Percentiles rank a stretch among this genome's conserved stretches.
Evolutionary conservation across 2,888 invertebrate genomes (phyloP).

Genomic region (Tipula vernalis): DNA sequence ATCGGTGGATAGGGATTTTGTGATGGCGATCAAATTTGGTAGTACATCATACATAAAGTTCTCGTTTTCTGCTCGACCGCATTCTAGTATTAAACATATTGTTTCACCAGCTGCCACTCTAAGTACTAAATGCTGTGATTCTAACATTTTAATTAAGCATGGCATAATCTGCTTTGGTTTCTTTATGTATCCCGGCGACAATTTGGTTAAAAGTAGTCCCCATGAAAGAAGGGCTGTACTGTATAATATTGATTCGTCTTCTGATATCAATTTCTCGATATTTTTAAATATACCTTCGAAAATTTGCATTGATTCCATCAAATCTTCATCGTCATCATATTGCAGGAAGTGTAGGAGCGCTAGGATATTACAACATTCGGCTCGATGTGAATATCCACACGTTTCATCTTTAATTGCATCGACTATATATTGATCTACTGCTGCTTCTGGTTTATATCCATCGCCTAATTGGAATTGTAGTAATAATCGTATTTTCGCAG

Average conservation of each 20-base stretch:
- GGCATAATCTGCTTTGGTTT: not conserved
- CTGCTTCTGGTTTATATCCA: not conserved
- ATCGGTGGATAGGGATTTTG: not conserved
- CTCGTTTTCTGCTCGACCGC: not conserved
- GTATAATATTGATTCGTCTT: not conserved
- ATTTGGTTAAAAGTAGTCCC: not conserved
- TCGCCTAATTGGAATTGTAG: not conserved
- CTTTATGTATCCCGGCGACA: not conserved
- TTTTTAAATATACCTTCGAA: not conserved
- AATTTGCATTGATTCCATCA: not conserved
- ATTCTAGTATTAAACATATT: not conserved
- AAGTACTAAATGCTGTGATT: not conserved
- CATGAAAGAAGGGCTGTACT: not conserved
- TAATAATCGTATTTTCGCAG: not conserved
- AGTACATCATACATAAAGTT: not conserved
- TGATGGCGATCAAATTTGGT: not conserved
- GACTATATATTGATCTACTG: not conserved
- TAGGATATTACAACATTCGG: not conserved
- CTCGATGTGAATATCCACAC: not conserved
- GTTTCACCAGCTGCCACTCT: not conserved
- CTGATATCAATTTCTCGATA: not conserved
- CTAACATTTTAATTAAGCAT: not conserved
- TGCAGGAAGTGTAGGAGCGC: not conserved
- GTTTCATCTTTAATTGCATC: not conserved
- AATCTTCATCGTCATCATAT: not conserved